These are phyloP conservation scores for Hafferia zeledoni DNA, from an alignment of 2,797 vertebrate species.

Conservation along the genomic window DNA sequence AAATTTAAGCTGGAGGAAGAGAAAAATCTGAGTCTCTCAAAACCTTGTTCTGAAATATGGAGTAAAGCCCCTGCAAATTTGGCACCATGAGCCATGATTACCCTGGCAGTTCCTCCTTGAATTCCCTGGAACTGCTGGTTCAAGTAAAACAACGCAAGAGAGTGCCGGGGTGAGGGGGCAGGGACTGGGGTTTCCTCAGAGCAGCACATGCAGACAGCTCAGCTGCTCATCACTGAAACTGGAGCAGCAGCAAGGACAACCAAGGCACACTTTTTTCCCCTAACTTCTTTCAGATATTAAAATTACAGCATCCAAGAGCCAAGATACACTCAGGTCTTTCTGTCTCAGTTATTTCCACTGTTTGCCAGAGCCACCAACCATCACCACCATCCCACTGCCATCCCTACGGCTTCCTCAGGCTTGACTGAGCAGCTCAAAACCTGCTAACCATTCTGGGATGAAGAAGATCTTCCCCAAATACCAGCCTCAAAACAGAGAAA, in stretches of 20 bases:
- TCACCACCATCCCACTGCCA: not conserved
- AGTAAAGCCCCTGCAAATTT: not conserved
- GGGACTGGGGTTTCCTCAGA: not conserved
- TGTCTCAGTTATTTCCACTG: not conserved
- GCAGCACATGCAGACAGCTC: not conserved
- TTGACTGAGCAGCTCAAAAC: not conserved
- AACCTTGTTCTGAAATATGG: not conserved
- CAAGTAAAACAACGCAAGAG: not conserved
- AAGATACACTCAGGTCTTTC: not conserved
- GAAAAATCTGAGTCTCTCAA: conserved; percentile 4
- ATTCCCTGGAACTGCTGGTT: conserved; percentile 1
- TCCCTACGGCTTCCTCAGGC: not conserved
- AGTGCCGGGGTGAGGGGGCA: not conserved
- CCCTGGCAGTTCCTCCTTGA: not conserved
- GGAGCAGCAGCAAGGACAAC: not conserved
- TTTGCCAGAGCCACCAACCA: not conserved
- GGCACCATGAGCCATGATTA: not conserved
- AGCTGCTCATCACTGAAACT: not conserved
- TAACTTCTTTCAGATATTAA: not conserved
- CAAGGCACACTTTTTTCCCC: not conserved
- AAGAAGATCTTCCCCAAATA: not conserved
- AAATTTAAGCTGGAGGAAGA: not conserved
- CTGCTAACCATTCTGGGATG: not conserved
- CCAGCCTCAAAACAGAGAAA: not conserved
- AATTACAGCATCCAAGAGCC: not conserved